A percentile compares a stretch with the other conserved stretches of the same genome.
These are phyloP conservation scores for Sarcophaga bullata DNA, from an alignment of 1,140 invertebrate species.

Conservation along the genomic window DNA sequence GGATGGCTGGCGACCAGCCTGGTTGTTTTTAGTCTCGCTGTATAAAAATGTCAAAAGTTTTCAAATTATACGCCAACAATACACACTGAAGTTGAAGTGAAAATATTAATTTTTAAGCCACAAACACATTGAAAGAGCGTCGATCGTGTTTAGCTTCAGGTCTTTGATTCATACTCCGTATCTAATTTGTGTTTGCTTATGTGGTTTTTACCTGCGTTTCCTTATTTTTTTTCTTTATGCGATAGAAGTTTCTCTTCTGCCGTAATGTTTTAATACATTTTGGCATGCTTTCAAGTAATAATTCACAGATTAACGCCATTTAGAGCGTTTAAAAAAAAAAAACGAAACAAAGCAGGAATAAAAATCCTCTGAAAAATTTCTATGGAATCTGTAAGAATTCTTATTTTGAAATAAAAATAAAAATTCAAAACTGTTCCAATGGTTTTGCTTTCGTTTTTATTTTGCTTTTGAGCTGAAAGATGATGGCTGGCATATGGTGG, in stretches of 20 bases:
- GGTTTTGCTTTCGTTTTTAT: too few species aligned
- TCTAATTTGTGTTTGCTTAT: background rate
- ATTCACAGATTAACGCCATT: conserved; percentile 40
- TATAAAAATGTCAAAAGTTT: too few species aligned
- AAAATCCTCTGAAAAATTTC: background rate
- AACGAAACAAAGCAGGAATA: background rate
- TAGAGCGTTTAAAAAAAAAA: conserved; percentile 1
- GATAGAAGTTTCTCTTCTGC: background rate
- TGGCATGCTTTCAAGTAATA: conserved; percentile 37
- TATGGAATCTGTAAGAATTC: background rate
- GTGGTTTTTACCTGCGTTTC: conserved; percentile 24
- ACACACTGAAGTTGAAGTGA: too few species aligned
- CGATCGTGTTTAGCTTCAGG: background rate
- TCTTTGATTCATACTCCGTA: background rate
- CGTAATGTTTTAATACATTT: conserved; percentile 39
- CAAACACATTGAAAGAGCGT: background rate
- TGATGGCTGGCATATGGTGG: background rate
- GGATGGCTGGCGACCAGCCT: too few species aligned
- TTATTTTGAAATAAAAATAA: background rate
- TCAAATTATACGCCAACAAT: too few species aligned
- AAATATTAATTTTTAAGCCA: background rate
- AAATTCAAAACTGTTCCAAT: background rate
- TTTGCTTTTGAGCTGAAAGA: background rate
- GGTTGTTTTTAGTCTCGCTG: too few species aligned
- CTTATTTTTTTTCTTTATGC: background rate